Evolutionary conservation across 1,140 invertebrate genomes (phyloP).

Genomic region (Drosophila sulfurigaster): DNA sequence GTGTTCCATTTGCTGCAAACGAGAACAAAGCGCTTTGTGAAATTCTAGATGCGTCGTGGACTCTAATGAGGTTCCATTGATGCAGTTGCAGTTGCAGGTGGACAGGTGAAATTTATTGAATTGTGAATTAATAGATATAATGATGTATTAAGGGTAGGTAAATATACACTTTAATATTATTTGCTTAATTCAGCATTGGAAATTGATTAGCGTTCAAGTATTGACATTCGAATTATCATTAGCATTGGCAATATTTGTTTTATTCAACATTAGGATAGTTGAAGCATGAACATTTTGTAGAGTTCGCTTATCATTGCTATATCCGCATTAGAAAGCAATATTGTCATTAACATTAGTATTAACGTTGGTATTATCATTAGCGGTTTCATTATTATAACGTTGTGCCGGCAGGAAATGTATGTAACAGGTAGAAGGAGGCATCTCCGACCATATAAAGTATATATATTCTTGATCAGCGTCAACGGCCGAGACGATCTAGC

Average conservation of each 20-base stretch:
- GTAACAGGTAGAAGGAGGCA: too few species aligned
- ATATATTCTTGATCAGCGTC: too few species aligned
- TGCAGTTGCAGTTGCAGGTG: neutral
- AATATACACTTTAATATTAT: neutral
- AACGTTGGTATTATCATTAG: neutral
- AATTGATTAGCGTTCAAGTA: neutral
- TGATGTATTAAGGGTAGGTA: neutral
- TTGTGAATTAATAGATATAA: neutral
- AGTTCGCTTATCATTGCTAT: too few species aligned
- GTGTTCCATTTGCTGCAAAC: neutral
- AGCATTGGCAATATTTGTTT: neutral
- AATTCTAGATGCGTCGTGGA: conserved; percentile 11
- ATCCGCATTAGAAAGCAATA: too few species aligned
- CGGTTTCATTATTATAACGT: neutral
- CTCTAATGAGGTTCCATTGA: conserved; percentile 21
- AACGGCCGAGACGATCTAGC: too few species aligned
- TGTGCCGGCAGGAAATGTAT: too few species aligned
- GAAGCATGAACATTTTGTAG: too few species aligned
- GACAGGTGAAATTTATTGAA: conserved; percentile 11
- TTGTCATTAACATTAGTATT: too few species aligned
- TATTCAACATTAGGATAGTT: too few species aligned
- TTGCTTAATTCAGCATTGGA: neutral
- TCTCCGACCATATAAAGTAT: too few species aligned
- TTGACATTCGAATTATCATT: neutral
- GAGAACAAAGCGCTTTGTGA: conserved; percentile 22